These are phyloP conservation scores for Cotesia glomerata DNA, from an alignment of 1,140 invertebrate genomes.

Conservation along the genomic window DNA sequence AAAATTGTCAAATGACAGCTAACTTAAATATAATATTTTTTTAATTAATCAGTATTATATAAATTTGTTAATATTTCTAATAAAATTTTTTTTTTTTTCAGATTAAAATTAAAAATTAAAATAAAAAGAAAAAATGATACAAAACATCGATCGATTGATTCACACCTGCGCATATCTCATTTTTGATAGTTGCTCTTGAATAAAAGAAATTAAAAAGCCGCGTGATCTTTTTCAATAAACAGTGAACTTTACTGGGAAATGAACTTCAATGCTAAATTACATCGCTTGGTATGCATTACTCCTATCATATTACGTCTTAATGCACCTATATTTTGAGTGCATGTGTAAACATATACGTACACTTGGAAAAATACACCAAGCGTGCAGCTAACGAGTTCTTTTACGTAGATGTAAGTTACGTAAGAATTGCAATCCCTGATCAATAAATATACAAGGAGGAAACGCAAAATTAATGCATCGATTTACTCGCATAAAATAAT, in stretches of 20 bases:
- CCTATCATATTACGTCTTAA: background rate
- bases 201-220: background rate
- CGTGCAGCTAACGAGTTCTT: too few relatives aligned
- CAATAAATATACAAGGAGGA: too few relatives aligned
- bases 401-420: too few relatives aligned
- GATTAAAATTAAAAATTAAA: background rate
- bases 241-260: background rate
- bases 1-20: too few relatives aligned
- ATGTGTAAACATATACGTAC: too few relatives aligned
- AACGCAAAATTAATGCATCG: too few relatives aligned
- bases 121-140: background rate
- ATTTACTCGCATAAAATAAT: too few relatives aligned
- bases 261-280: background rate
- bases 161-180: background rate
- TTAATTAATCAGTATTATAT: too few relatives aligned
- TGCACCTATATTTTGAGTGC: background rate
- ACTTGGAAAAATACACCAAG: too few relatives aligned
- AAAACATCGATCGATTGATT: background rate
- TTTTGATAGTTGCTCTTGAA: background rate
- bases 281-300: background rate
- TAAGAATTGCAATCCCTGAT: too few relatives aligned
- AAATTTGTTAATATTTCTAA: too few relatives aligned
- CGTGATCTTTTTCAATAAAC: background rate
- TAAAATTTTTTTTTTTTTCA: background rate
- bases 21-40: too few relatives aligned